Percentiles rank a stretch among this genome's conserved stretches.
Conservation (phyloP, 2,888 invertebrate species). For the Odontothrips loti region DNA sequence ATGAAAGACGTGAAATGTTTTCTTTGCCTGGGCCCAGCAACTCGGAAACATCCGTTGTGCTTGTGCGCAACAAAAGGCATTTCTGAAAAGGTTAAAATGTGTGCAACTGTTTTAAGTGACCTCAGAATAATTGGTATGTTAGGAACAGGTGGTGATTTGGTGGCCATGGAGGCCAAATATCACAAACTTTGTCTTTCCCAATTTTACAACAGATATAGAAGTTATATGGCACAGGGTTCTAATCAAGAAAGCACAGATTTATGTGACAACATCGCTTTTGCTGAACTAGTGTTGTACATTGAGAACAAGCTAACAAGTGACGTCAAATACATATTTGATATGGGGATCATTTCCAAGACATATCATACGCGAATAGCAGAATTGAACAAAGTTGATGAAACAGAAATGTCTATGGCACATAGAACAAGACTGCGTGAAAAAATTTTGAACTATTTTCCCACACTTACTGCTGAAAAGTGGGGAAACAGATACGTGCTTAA, state of each 20-base stretch:
- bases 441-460: background rate
- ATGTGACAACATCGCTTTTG: background rate
- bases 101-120: background rate
- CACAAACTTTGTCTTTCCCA: background rate
- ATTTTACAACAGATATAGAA: background rate
- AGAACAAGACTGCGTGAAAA: background rate
- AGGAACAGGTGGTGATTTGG: background rate
- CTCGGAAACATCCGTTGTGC: background rate
- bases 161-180: background rate
- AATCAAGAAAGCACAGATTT: background rate
- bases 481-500: background rate
- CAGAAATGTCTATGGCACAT: background rate
- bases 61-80: background rate
- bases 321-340: background rate
- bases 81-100: background rate
- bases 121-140: background rate
- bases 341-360: background rate
- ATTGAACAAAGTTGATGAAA: background rate
- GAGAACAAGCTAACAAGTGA: background rate
- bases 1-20: background rate
- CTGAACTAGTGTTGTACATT: background rate
- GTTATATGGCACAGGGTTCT: background rate
- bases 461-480: background rate
- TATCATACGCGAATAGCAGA: background rate
- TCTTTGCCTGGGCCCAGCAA: background rate